Evolutionary conservation across 2,888 invertebrate genomes (phyloP), one percentile per base, ranked within the genome.

Genomic region (Criorhina ranunculi): DNA sequence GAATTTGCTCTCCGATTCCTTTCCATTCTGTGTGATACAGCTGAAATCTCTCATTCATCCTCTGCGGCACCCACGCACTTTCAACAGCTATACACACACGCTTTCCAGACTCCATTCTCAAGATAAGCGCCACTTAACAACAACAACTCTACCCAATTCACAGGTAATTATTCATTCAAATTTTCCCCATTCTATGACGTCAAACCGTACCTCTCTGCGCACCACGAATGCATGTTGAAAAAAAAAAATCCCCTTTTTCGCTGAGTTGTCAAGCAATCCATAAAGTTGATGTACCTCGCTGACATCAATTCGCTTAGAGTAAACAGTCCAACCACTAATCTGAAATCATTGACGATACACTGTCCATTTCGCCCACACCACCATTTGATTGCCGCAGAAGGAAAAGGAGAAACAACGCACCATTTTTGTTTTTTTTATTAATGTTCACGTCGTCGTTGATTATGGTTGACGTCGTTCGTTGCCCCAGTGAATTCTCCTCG

Each of bases 111-210:
- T 53, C 42, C 53, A 55, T 51, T 53, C 53, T 51, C 37, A 19
- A 31, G 7, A 42, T 11, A 70, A 59, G 29, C 49, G 37, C 15
- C 49, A 42, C 40, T 12, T 24, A 12, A 0, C 51, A 49, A 24
- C 55, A 57, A 35, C 35, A 42, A 11, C 42, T 37, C 37, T n/a
- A 29, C 33, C 57, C 40, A 49, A 64, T 53, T 53, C 69, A 62
- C 49, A 64, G 44, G 37, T 49, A 69, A 69, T 44, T 60, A 40
- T 62, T n/a, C 35, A 57, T n/a, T 29, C 33, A 44, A 12, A 80
- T 62, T 72, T 86, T 77, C 67, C 73, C 82, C 77, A 51, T 33
- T 46, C 62, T 73, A 70, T 86, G 83, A 86, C 86, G 86, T 86
- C 82, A 83, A 86, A 67, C 12, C 29, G n/a, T 60, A 72, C 17